Evolutionary conservation across 2,888 invertebrate species (phyloP).

Genomic region (Hydrotaea diabolus): DNA sequence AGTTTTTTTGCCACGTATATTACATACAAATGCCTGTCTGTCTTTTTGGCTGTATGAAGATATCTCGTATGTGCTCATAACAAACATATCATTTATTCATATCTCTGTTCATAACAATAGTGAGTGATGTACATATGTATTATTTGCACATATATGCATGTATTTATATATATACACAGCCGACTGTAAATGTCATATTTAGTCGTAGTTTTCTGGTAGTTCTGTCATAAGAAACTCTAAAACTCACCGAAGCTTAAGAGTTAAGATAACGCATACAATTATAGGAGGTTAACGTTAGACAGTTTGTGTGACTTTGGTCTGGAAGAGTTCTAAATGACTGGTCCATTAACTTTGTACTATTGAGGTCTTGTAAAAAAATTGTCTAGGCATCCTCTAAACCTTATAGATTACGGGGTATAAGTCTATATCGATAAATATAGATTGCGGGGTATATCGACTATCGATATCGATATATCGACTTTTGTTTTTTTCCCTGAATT

Average conservation of each 20-base stretch:
- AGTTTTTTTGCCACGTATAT: neutral
- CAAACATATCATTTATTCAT: constrained; percentile 17
- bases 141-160: neutral
- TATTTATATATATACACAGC: neutral
- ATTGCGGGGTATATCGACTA: too few species aligned
- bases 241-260: constrained; percentile 57
- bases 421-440: too few species aligned
- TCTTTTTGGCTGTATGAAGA: too few species aligned
- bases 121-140: neutral
- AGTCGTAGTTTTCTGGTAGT: neutral
- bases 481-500: too few species aligned
- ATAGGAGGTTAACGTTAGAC: neutral
- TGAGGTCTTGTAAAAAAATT: too few species aligned
- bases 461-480: too few species aligned
- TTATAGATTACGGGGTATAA: too few species aligned
- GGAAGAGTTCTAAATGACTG: neutral
- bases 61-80: neutral
- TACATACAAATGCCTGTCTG: neutral
- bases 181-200: constrained; percentile 35
- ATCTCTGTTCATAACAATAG: constrained; percentile 17
- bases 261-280: constrained; percentile 55
- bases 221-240: constrained; percentile 18
- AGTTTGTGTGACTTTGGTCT: neutral
- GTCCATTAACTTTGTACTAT: too few species aligned
- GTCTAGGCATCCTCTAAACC: too few species aligned